A percentile compares a stretch with the other conserved stretches of the same genome.
phyloP scores from a whole-genome alignment of 2,888 invertebrate genomes.

The Choreutis nemorana region DNA sequence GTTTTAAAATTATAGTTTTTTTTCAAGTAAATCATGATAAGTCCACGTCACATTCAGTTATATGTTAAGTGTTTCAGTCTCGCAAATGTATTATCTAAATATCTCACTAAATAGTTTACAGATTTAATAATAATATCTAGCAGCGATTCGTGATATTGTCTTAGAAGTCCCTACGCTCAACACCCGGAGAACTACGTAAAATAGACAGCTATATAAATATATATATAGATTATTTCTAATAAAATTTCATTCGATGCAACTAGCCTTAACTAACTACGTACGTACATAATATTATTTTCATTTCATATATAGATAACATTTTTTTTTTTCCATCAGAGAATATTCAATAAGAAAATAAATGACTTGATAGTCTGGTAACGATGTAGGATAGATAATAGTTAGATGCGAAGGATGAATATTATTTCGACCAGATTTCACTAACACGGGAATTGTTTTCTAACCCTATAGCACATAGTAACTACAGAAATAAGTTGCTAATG shows the following conservation, averaged over 20 bases:
- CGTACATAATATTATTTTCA: conserved; percentile 6
- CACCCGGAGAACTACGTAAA: conserved; percentile 52
- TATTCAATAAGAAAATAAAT: conserved; percentile 43
- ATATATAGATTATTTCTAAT: conserved; percentile 22
- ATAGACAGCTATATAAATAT: conserved; percentile 33
- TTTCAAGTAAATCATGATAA: too few species aligned
- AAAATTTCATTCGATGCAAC: conserved; percentile 33
- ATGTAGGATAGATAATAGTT: conserved; percentile 11
- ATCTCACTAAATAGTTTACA: too few species aligned
- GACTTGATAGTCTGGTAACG: conserved; percentile 34
- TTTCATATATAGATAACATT: conserved; percentile 14
- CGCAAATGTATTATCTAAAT: too few species aligned
- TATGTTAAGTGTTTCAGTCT: too few species aligned
- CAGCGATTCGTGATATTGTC: too few species aligned
- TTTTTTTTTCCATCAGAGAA: conserved; percentile 19
- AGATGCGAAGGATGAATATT: conserved; percentile 24
- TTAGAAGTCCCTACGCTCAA: conserved; percentile 31
- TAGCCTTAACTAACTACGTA: conserved; percentile 22
- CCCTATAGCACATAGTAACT: too few species aligned
- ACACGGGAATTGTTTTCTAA: too few species aligned
- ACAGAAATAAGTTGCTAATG: too few species aligned
- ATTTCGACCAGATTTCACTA: too few species aligned
- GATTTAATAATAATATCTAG: too few species aligned
- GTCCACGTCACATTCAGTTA: too few species aligned
- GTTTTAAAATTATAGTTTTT: too few species aligned